Conservation (phyloP, 2,113 vertebrate species). For the Centropus unirufus region DNA sequence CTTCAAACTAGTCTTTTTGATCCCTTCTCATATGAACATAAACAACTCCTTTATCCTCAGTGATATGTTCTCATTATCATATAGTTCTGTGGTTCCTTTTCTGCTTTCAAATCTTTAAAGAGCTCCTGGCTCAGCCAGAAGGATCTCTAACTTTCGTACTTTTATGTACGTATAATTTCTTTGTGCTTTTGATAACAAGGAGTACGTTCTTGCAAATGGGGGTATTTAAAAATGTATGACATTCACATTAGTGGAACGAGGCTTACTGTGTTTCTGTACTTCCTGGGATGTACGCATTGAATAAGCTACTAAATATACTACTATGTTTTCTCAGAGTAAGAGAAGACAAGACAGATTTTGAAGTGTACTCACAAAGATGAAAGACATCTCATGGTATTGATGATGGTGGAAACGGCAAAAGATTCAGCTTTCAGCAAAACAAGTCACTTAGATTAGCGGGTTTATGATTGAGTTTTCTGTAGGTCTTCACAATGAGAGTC, state of each 20-base stretch:
- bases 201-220: background rate
- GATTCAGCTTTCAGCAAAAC: background rate
- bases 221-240: background rate
- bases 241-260: background rate
- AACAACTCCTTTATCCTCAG: background rate
- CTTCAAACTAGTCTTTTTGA: background rate
- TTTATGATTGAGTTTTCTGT: background rate
- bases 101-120: constrained; percentile 7
- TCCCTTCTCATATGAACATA: background rate
- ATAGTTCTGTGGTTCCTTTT: background rate
- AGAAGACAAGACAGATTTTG: background rate
- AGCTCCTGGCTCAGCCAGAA: background rate
- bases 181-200: background rate
- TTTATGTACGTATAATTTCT: background rate
- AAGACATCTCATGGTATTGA: background rate
- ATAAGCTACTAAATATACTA: background rate
- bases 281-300: background rate
- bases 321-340: background rate
- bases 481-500: background rate
- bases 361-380: background rate
- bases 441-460: background rate
- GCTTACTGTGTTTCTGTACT: background rate
- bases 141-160: background rate
- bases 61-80: background rate
- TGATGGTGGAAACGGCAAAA: background rate